phyloP scores from a whole-genome alignment of 2,888 invertebrate species.

The Gymnoscelis rufifasciata region DNA sequence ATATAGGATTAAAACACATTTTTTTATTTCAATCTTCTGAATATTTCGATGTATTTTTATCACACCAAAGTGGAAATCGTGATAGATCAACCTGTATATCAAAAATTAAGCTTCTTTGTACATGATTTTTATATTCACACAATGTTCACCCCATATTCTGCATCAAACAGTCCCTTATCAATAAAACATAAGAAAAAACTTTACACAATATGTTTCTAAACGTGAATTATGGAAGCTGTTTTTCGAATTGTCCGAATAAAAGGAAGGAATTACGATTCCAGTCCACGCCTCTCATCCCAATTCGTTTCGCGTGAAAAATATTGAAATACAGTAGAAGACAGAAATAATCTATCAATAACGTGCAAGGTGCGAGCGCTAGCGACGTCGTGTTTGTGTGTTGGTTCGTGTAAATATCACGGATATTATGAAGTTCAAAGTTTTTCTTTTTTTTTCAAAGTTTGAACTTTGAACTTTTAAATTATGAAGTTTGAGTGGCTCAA shows the following conservation, averaged over 20 bases:
- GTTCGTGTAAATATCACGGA: no score
- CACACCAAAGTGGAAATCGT: no score
- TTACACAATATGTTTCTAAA: conserved; percentile 14
- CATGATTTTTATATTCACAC: neutral
- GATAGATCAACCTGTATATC: no score
- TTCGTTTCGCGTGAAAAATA: conserved; percentile 56
- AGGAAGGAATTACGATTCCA: conserved; percentile 44
- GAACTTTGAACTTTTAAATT: no score
- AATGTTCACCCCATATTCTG: neutral
- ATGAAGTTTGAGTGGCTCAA: no score
- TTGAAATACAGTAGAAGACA: conserved; percentile 48
- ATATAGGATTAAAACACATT: no score
- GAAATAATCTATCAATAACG: conserved; percentile 41
- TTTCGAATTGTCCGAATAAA: conserved; percentile 38
- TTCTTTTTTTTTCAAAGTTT: no score
- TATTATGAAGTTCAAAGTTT: no score
- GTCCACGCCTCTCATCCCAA: conserved; percentile 40
- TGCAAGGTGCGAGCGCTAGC: conserved; percentile 24
- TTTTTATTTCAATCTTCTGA: no score
- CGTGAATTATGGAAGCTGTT: conserved; percentile 38
- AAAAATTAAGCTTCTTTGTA: no score
- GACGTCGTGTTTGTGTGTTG: no score
- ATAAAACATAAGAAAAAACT: conserved; percentile 4
- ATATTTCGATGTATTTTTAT: no score
- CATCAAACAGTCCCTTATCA: neutral